Evolutionary conservation across 2,888 invertebrate genomes (phyloP).

Genomic region (Colletes collaris): DNA sequence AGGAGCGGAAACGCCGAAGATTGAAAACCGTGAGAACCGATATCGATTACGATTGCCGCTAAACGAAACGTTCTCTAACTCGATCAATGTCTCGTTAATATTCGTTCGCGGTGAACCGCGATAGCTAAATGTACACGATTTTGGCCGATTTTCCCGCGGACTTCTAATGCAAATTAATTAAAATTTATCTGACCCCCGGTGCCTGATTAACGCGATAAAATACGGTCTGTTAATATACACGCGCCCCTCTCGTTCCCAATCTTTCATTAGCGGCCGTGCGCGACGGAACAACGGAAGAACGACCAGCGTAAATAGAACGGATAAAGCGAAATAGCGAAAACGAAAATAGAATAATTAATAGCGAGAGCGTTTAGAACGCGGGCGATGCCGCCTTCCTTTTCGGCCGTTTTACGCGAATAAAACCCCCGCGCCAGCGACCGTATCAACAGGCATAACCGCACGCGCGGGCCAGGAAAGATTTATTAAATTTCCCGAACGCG

Average conservation of each 20-base stretch:
- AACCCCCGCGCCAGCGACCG: conserved; percentile 4
- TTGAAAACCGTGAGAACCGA: not conserved
- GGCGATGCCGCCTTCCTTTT: not conserved
- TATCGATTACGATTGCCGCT: not conserved
- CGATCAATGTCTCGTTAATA: not conserved
- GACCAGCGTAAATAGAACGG: conserved; percentile 40
- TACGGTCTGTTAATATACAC: conserved; percentile 16
- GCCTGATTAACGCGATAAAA: conserved; percentile 39
- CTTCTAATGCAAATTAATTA: conserved; percentile 25
- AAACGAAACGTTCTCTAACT: not conserved
- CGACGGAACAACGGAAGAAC: conserved; percentile 32
- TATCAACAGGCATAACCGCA: conserved; percentile 54
- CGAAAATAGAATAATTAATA: conserved; percentile 55
- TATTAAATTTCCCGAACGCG: conserved; percentile 55
- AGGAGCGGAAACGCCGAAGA: not conserved
- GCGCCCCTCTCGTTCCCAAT: conserved; percentile 30
- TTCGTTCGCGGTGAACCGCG: not conserved
- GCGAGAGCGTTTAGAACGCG: conserved; percentile 35
- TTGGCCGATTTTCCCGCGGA: not conserved
- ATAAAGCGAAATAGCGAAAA: conserved; percentile 30
- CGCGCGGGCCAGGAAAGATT: conserved; percentile 37
- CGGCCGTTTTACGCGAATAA: conserved; percentile 39
- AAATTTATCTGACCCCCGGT: conserved; percentile 25
- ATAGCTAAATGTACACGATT: not conserved
- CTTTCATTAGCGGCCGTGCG: conserved; percentile 37